Evolutionary conservation across 2,113 vertebrate species (phyloP), one percentile per base, ranked within the genome.

Genomic region (Pleuronectes platessa): DNA sequence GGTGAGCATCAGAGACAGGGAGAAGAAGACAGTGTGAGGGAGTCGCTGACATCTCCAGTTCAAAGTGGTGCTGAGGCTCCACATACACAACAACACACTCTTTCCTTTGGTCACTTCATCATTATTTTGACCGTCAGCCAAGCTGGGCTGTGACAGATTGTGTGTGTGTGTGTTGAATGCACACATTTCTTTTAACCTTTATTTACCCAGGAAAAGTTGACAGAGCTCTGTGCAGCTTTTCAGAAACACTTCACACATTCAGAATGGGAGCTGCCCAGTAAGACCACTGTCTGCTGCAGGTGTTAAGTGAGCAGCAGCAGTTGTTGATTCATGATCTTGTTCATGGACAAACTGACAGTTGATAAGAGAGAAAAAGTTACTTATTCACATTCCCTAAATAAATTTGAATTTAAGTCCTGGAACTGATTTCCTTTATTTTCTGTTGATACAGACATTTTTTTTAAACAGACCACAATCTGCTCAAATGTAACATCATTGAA

Each of bases 41-140:
- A 84, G 76, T 76, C 45, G 23, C 85, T 85, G 88, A 86, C 86
- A 90, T 86, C 71, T 82, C 56, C 63, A 86, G 87, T 92, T 92
- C 87, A 91, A 90, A 91, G 89, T 71, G 66, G 40, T 69, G 45
- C 62, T 12, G 51, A 72, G 78, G 81, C 66, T 77, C 68, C 79
- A 65, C 71, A 86, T 24, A 86, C 82, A 84, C 66, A 82, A 71
- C 61, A 81, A 80, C 51, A 27, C 55, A 51, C 31, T 59, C 61
- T 11, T 47, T 54, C 40, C 68, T 86, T 86, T 90, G 86, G 84
- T 88, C 88, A 90, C 68, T 84, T 80, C 68, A 85, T 84, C 82
- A 83, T 85, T 79, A 79, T 83, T 75, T 81, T 86, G 81, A 71
- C 73, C 78, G 79, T 77, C 73, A 82, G 81, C 61, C 67, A 70